These are phyloP conservation scores for Latrodectus hesperus DNA, from an alignment of 2,888 invertebrate genomes.

Conservation along the genomic window DNA sequence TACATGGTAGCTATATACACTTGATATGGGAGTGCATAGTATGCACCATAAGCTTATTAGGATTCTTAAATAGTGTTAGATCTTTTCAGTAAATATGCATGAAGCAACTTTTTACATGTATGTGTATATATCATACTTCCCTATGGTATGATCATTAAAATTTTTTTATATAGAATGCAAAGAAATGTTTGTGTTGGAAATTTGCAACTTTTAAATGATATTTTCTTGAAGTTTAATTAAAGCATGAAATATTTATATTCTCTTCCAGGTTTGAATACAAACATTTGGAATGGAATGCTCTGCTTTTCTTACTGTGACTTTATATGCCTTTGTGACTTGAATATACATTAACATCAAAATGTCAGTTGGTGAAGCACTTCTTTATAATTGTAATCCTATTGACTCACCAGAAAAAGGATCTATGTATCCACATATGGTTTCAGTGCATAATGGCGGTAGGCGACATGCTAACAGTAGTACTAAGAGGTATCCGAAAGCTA, in stretches of 20 bases:
- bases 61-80: too few relatives aligned
- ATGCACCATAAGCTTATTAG: too few relatives aligned
- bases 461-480: slow-evolving; percentile 5
- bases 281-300: slow-evolving; percentile 35
- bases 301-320: slow-evolving; percentile 5
- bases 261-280: slow-evolving; percentile 15
- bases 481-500: slow-evolving; percentile 37
- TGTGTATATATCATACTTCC: too few relatives aligned
- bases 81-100: too few relatives aligned
- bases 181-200: not conserved
- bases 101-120: too few relatives aligned
- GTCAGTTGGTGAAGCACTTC: slow-evolving; percentile 59
- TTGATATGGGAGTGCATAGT: too few relatives aligned
- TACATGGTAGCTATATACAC: too few relatives aligned
- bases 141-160: not conserved
- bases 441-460: slow-evolving; percentile 27
- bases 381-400: slow-evolving; percentile 57
- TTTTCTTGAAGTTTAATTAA: too few relatives aligned
- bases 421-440: slow-evolving; percentile 40
- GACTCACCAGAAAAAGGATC: slow-evolving; percentile 13
- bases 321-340: slow-evolving; percentile 56
- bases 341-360: not conserved
- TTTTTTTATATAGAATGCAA: not conserved
- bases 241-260: not conserved
- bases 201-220: not conserved